Percentiles rank a stretch among this genome's conserved stretches.
Conservation (phyloP, 2,113 vertebrate species). For the Sinocyclocheilus anophthalmus region DNA sequence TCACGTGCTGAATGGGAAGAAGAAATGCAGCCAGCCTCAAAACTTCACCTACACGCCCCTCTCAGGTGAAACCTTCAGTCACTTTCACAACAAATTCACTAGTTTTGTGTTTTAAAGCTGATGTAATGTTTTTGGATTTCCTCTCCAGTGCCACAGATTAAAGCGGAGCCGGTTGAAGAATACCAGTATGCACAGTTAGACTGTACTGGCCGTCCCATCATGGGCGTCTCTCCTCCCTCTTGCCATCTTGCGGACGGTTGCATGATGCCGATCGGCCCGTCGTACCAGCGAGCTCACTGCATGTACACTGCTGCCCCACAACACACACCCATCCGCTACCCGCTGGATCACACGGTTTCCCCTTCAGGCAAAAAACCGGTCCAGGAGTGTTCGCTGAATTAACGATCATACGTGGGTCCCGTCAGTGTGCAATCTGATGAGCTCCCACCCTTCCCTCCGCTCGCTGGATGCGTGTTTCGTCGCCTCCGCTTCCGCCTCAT, state of each 20-base stretch:
- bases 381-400: no score
- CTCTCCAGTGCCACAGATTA: conserved; percentile 72
- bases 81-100: no score
- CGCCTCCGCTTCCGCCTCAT: no score
- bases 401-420: no score
- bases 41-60: conserved; percentile 87
- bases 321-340: conserved; percentile 76
- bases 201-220: conserved; percentile 75
- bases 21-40: conserved; percentile 93
- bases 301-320: conserved; percentile 71
- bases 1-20: conserved; percentile 92
- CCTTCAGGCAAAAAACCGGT: no score
- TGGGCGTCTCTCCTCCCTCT: conserved; percentile 80
- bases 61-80: conserved; percentile 73
- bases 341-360: conserved; percentile 47
- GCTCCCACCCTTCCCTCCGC: no score
- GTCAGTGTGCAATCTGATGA: no score
- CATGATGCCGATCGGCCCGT: conserved; percentile 72
- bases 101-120: background rate
- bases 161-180: conserved; percentile 92
- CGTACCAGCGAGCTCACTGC: conserved; percentile 82
- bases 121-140: background rate
- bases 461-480: no score
- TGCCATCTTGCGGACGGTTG: conserved; percentile 73
- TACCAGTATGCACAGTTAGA: conserved; percentile 81